These are phyloP conservation scores for Apis dorsata DNA, from an alignment of 1,140 invertebrate genomes.

Conservation along the genomic window DNA sequence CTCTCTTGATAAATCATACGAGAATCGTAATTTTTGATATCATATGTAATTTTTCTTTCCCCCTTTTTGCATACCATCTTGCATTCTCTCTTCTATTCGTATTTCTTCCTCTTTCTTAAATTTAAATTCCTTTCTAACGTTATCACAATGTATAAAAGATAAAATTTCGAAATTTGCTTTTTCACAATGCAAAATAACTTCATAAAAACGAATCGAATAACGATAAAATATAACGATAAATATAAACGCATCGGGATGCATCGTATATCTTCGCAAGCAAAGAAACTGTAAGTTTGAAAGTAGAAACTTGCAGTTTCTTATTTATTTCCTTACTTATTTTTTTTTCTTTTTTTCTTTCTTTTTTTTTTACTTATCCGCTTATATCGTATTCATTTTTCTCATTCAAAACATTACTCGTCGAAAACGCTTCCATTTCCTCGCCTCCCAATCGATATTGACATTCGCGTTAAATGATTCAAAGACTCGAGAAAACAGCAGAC, in stretches of 20 bases:
- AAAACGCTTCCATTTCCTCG: slow-evolving; percentile 32
- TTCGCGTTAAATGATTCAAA: slow-evolving; percentile 59
- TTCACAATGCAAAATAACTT: too few relatives aligned
- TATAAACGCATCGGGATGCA: slow-evolving; percentile 24
- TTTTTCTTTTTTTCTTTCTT: too few relatives aligned
- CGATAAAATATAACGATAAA: background rate
- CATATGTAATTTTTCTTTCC: too few relatives aligned
- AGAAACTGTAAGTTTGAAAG: slow-evolving; percentile 30
- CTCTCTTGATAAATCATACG: background rate
- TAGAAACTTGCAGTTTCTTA: slow-evolving; percentile 20
- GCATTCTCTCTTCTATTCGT: background rate
- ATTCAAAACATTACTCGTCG: slow-evolving; percentile 3
- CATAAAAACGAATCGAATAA: background rate
- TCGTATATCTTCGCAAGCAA: background rate
- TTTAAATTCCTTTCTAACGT: background rate
- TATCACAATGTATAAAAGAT: background rate
- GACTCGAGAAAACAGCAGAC: slow-evolving; percentile 56
- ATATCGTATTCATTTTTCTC: background rate
- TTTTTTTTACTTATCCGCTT: background rate
- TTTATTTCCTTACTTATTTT: background rate
- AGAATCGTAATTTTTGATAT: background rate
- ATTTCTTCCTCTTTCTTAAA: background rate
- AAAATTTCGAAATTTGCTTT: background rate
- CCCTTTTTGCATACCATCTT: background rate
- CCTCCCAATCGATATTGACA: slow-evolving; percentile 63